Percentiles rank a stretch among this genome's conserved stretches.
Conservation (phyloP, 2,888 invertebrate genomes). For the Lepidocyrtinus sp. region DNA sequence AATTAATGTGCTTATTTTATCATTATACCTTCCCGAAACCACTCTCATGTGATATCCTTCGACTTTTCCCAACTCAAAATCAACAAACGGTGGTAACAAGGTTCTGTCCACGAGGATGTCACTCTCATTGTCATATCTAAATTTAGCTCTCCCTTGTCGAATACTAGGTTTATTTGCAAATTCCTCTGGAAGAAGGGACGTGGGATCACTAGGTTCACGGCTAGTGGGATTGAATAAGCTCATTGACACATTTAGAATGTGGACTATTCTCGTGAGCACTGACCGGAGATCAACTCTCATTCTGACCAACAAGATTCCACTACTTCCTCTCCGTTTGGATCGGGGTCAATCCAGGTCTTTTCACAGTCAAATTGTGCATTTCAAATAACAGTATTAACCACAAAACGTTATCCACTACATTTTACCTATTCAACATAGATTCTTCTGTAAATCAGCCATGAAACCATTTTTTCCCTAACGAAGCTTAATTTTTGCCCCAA, state of each 20-base stretch:
- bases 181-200: slow-evolving; percentile 43
- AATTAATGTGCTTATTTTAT: too few species aligned
- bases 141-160: slow-evolving; percentile 48
- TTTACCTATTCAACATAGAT: too few species aligned
- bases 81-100: slow-evolving; percentile 16
- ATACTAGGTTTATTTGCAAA: slow-evolving; percentile 53
- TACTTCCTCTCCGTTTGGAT: not conserved
- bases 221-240: slow-evolving; percentile 33
- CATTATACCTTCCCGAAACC: slow-evolving; percentile 60
- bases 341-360: not conserved
- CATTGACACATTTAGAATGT: slow-evolving; percentile 60
- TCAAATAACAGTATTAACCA: too few species aligned
- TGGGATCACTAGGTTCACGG: slow-evolving; percentile 51
- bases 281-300: slow-evolving; percentile 48
- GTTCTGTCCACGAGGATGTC: not conserved
- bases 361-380: too few species aligned
- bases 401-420: too few species aligned
- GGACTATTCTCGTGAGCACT: slow-evolving; percentile 49
- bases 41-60: slow-evolving; percentile 60
- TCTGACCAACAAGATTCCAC: slow-evolving; percentile 4
- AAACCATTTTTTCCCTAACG: too few species aligned
- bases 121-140: slow-evolving; percentile 35
- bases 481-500: too few species aligned
- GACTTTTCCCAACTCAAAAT: slow-evolving; percentile 46
- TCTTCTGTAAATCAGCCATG: too few species aligned